phyloP scores from a whole-genome alignment of 2,888 invertebrate genomes.

The Gastracanthus pulcherrimus region DNA sequence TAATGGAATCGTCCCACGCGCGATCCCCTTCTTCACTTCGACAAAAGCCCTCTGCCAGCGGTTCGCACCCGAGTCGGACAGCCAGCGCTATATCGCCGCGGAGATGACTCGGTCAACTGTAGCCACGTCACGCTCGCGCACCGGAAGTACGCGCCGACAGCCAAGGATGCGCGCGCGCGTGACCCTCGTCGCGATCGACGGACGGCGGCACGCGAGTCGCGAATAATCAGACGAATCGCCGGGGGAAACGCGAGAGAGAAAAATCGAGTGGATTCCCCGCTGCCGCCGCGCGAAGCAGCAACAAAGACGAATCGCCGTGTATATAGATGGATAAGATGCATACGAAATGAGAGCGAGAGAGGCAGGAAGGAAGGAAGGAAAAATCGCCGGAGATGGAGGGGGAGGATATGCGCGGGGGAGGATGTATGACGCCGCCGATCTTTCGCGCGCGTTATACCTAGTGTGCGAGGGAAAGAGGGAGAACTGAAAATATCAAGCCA shows the following conservation, averaged over 20 bases:
- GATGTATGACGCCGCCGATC: too few relatives aligned
- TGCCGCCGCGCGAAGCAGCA: background rate
- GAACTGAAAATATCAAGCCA: constrained; percentile 59
- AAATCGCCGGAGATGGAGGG: background rate
- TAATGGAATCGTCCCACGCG: constrained; percentile 6
- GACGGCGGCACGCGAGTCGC: too few relatives aligned
- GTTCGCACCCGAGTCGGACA: too few relatives aligned
- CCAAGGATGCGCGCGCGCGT: background rate
- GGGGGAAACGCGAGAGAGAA: background rate
- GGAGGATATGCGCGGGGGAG: too few relatives aligned
- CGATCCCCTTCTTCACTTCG: too few relatives aligned
- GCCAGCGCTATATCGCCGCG: too few relatives aligned
- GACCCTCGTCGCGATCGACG: background rate
- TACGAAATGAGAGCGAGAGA: constrained; percentile 24
- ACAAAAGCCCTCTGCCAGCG: too few relatives aligned
- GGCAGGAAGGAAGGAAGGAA: background rate
- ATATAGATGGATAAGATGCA: constrained; percentile 10
- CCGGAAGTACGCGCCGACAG: background rate
- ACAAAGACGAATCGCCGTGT: constrained; percentile 11
- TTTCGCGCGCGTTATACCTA: too few relatives aligned
- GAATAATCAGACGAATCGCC: too few relatives aligned
- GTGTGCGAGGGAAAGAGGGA: background rate
- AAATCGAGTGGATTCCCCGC: background rate
- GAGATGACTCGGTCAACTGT: background rate
- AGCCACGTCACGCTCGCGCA: background rate